A percentile compares a stretch with the other conserved stretches of the same genome.
Conservation (phyloP, 2,888 invertebrate genomes). For the Camponotus fellah region DNA sequence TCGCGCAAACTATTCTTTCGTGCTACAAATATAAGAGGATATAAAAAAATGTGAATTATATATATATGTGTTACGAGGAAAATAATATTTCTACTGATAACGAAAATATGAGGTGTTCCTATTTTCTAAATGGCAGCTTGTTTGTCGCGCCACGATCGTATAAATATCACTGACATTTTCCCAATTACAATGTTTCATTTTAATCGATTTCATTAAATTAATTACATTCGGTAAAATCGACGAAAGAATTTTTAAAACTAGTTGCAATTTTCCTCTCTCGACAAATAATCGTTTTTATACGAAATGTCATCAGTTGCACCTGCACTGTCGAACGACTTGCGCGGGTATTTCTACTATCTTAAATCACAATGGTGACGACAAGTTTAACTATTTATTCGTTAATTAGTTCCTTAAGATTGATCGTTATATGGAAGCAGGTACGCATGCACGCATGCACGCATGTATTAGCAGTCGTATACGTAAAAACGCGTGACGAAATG, state of each 20-base stretch:
- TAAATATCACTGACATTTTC: not conserved
- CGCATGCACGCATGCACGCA: slow-evolving; percentile 60
- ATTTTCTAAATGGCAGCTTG: slow-evolving; percentile 1
- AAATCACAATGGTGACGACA: slow-evolving; percentile 83
- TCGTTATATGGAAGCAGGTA: slow-evolving; percentile 69
- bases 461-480: slow-evolving; percentile 65
- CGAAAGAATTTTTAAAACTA: slow-evolving; percentile 5
- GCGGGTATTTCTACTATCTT: slow-evolving; percentile 73
- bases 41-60: not conserved
- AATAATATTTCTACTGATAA: slow-evolving; percentile 25
- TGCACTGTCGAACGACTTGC: slow-evolving; percentile 60
- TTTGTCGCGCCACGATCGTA: not conserved
- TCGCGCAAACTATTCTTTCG: not conserved
- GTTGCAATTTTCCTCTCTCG: not conserved
- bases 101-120: slow-evolving; percentile 14
- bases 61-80: slow-evolving; percentile 8
- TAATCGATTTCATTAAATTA: not conserved
- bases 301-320: slow-evolving; percentile 58
- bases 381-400: slow-evolving; percentile 73
- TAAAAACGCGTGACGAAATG: slow-evolving; percentile 53
- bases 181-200: not conserved
- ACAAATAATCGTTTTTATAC: not conserved
- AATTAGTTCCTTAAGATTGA: slow-evolving; percentile 73
- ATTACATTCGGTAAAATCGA: not conserved
- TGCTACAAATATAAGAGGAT: not conserved